A percentile compares a stretch with the other conserved stretches of the same genome.
Evolutionary conservation across 2,888 invertebrate species (phyloP).

Genomic region (Dryobota labecula): DNA sequence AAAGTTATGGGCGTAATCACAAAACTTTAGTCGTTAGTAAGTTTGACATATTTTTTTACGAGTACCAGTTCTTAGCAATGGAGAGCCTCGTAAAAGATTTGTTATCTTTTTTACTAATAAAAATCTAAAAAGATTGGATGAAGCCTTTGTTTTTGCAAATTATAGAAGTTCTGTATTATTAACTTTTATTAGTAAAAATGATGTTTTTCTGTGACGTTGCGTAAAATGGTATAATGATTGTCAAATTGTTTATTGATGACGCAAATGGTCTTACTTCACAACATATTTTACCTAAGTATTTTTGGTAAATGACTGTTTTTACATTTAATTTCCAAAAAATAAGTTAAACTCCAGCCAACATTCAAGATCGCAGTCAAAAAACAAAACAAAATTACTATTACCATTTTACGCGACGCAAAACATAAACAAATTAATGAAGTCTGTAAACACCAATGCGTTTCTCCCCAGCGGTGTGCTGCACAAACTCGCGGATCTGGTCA

Average conservation of each 20-base stretch:
- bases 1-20: conserved; percentile 47
- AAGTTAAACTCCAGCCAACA: conserved; percentile 34
- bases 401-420: conserved; percentile 58
- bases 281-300: background rate
- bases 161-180: conserved; percentile 29
- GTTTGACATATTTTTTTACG: conserved; percentile 59
- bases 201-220: conserved; percentile 42
- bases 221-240: conserved; percentile 41
- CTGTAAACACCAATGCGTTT: conserved; percentile 93
- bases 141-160: conserved; percentile 53
- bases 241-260: background rate
- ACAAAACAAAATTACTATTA: background rate
- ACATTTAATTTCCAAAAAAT: background rate
- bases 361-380: background rate
- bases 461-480: conserved; percentile 95
- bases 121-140: conserved; percentile 49
- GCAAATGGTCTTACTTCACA: background rate
- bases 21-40: conserved; percentile 59
- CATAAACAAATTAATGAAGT: conserved; percentile 78
- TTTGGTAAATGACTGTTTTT: background rate
- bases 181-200: conserved; percentile 69
- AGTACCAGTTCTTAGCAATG: conserved; percentile 51
- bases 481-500: conserved; percentile 92
- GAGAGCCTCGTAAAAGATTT: conserved; percentile 60
- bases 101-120: conserved; percentile 68